phyloP scores from a whole-genome alignment of 1,140 invertebrate species.

The Orchestia grillus region DNA sequence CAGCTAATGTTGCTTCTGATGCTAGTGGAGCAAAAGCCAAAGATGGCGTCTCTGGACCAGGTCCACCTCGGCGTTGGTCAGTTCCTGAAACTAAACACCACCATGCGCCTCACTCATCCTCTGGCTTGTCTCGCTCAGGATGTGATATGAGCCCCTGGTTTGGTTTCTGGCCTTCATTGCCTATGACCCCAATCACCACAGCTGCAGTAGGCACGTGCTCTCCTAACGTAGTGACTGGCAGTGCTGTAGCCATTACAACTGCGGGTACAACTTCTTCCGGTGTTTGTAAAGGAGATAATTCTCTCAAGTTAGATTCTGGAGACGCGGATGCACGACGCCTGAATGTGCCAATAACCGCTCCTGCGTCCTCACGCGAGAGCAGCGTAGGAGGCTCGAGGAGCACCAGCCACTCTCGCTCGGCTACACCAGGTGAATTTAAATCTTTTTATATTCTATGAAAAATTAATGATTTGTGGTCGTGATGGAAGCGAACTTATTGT shows the following conservation, averaged over 20 bases:
- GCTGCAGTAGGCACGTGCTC: not conserved
- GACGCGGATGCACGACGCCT: not conserved
- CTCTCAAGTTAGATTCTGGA: not conserved
- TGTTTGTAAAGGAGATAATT: not conserved
- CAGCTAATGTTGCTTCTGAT: not conserved
- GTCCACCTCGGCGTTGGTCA: conserved; percentile 42
- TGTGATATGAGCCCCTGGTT: conserved; percentile 25
- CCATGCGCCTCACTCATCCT: not conserved
- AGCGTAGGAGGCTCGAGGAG: conserved; percentile 14
- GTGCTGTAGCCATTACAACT: not conserved
- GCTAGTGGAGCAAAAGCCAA: not conserved
- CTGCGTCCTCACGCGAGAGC: not conserved
- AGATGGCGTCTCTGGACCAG: conserved; percentile 26
- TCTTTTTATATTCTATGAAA: not conserved
- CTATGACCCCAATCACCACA: not conserved
- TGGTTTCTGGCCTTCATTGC: conserved; percentile 4
- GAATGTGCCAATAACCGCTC: not conserved
- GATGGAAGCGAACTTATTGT: not conserved
- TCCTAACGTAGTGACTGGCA: not conserved
- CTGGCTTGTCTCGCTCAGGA: not conserved
- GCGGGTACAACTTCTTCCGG: not conserved
- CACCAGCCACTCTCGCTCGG: conserved; percentile 34
- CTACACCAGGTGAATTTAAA: not conserved
- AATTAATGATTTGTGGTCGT: not conserved
- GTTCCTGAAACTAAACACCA: conserved; percentile 48